Percentiles rank a stretch among this genome's conserved stretches.
These are phyloP conservation scores for Elmis aenea DNA, from an alignment of 2,888 invertebrate species.

Conservation along the genomic window DNA sequence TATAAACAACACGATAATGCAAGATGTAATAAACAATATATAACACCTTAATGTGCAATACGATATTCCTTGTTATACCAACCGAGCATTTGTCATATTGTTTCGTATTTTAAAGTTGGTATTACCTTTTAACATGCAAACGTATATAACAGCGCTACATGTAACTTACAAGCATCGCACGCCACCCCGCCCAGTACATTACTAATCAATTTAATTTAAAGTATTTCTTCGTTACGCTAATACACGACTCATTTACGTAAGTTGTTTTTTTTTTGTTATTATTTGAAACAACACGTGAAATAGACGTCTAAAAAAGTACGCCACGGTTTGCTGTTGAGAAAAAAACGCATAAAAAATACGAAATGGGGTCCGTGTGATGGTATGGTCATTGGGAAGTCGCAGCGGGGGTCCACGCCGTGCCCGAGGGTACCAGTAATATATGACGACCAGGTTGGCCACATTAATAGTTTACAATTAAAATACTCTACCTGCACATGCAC, in stretches of 20 bases:
- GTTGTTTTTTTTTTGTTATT: conserved; percentile 13
- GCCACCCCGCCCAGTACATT: no score
- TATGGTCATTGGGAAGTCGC: conserved; percentile 42
- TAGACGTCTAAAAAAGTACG: conserved; percentile 8
- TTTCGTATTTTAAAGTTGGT: conserved; percentile 37
- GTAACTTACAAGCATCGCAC: conserved; percentile 9
- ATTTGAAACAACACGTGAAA: conserved; percentile 6
- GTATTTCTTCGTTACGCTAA: no score
- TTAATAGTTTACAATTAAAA: conserved; percentile 41
- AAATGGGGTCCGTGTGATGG: conserved; percentile 26
- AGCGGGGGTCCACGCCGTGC: conserved; percentile 41
- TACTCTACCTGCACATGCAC: no score
- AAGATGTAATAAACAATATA: conserved; percentile 15
- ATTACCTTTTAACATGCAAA: conserved; percentile 40
- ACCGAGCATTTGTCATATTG: conserved; percentile 37
- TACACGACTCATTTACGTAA: no score
- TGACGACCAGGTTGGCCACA: conserved; percentile 38
- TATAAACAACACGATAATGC: conserved; percentile 15
- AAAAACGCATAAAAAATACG: conserved; percentile 14
- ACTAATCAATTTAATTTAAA: no score
- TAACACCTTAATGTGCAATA: conserved; percentile 25
- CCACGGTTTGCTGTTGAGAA: conserved; percentile 5
- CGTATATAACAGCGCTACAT: conserved; percentile 31
- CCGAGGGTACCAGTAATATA: conserved; percentile 42
- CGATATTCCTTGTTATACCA: conserved; percentile 33